Base-by-base conservation (phyloP, 2,888 invertebrate species). In the Magallana nippona region DNA sequence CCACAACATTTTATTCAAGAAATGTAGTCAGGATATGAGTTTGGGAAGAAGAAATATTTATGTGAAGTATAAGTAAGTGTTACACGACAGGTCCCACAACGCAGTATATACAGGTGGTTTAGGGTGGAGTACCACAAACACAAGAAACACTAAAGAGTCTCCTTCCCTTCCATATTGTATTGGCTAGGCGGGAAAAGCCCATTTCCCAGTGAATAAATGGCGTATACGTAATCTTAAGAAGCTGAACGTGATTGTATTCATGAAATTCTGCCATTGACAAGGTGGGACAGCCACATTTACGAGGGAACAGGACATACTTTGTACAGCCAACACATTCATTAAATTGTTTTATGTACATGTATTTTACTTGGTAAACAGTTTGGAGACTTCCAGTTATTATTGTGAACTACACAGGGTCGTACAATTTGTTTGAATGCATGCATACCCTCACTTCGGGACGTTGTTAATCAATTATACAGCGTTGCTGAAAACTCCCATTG, bases 331-430 rank as follows among this genome's bases (percentile, higher is more conserved):
- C 15, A 71, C 27, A 71, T 71, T 71, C 27, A 71, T 71, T 32
- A 27, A 32, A 32, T 27, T 27, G 71, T 71, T 22, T 71, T 71
- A 44, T 71, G 71, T 71, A 32, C 15, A 13, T 27, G 11, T 32
- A 71, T 27, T 71, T 71, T 71, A 71, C 71, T 71, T 27, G 13
- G 71, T 71, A 71, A 71, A 71, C 71, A 71, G 22, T 27, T 71
- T 71, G 15, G 22, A 32, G 19, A 15, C 27, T 22, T 32, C 13
- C 11, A 71, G 32, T 71, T 15, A 71, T 19, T 15, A 27, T 22
- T 22, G 71, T 27, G 27, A 19, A 71, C 27, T 1, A 13, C 27
- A 71, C 71, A 15, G 13, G 22, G 71, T 71, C 19, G 71, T 27
- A 71, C 13, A 27, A 71, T 19, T 13, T 22, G 15, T 60, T 60